Evolutionary conservation across 2,888 invertebrate genomes (phyloP).

Genomic region (Clitarchus hookeri): DNA sequence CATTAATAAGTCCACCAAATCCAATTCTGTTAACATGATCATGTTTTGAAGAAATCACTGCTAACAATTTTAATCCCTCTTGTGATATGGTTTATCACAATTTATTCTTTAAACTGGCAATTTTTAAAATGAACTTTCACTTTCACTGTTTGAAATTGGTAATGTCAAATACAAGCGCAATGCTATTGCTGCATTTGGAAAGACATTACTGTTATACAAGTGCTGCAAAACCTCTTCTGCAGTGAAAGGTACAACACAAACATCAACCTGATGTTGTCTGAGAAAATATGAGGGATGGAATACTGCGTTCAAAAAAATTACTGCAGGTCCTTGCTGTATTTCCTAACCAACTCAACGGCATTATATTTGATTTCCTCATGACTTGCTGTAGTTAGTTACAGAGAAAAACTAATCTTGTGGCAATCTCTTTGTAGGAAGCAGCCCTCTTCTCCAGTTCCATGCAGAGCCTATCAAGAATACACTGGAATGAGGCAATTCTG

Average conservation of each 20-base stretch:
- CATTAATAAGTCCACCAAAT: not conserved
- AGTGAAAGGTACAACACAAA: not conserved
- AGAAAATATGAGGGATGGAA: not conserved
- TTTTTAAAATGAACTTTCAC: not conserved
- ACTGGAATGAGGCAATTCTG: not conserved
- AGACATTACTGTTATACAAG: not conserved
- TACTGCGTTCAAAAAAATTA: not conserved
- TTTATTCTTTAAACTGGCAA: not conserved
- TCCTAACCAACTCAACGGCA: not conserved
- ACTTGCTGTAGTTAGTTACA: conserved; percentile 1
- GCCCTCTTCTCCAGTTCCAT: conserved; percentile 11
- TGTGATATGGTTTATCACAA: not conserved
- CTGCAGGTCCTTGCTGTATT: not conserved
- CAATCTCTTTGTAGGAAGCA: conserved; percentile 19
- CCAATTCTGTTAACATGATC: not conserved
- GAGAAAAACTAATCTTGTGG: not conserved
- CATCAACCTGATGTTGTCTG: not conserved
- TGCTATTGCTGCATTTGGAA: conserved; percentile 6
- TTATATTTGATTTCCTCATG: not conserved
- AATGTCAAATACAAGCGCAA: not conserved
- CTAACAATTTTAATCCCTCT: not conserved
- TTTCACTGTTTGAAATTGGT: conserved; percentile 4
- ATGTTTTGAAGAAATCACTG: not conserved
- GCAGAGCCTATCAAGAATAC: not conserved
- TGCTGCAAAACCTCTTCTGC: not conserved